phyloP scores from a whole-genome alignment of 2,888 invertebrate genomes.

The Drosophila paracracens region DNA sequence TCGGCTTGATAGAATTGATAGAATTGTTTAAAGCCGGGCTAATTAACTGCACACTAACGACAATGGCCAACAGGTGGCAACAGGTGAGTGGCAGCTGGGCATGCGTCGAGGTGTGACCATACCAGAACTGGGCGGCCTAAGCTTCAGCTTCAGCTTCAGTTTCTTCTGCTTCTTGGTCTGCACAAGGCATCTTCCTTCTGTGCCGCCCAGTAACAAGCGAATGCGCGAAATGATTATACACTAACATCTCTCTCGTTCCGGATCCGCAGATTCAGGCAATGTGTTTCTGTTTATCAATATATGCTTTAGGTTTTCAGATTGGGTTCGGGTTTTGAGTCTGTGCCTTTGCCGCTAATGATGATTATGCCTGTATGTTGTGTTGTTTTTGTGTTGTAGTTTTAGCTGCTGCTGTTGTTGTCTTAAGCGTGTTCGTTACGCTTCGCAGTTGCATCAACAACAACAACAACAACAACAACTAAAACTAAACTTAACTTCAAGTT shows the following conservation, averaged over 20 bases:
- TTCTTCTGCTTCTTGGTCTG: constrained; percentile 7
- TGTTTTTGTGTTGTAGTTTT: constrained; percentile 49
- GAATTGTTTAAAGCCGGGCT: constrained; percentile 65
- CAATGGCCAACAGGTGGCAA: constrained; percentile 43
- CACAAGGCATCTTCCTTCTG: constrained; percentile 18
- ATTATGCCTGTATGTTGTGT: constrained; percentile 58
- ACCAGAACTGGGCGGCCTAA: neutral
- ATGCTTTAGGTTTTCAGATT: neutral
- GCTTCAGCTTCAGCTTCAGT: constrained; percentile 26
- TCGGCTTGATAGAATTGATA: constrained; percentile 58
- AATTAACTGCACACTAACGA: constrained; percentile 50
- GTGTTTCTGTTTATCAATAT: constrained; percentile 53
- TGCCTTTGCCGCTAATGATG: constrained; percentile 66
- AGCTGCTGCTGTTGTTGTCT: constrained; percentile 40
- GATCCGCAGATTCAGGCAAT: constrained; percentile 14
- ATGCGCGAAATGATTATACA: constrained; percentile 71
- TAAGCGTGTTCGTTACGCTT: constrained; percentile 80
- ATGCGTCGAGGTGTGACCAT: constrained; percentile 73
- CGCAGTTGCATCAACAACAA: constrained; percentile 68
- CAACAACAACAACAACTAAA: constrained; percentile 17
- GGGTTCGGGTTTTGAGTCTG: constrained; percentile 17
- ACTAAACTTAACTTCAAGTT: constrained; percentile 53
- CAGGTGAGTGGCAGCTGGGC: constrained; percentile 38
- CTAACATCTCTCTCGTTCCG: constrained; percentile 7
- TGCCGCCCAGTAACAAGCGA: constrained; percentile 53